These are phyloP conservation scores for Urocynchramus pylzowi DNA, from an alignment of 2,113 vertebrate genomes.

Conservation along the genomic window DNA sequence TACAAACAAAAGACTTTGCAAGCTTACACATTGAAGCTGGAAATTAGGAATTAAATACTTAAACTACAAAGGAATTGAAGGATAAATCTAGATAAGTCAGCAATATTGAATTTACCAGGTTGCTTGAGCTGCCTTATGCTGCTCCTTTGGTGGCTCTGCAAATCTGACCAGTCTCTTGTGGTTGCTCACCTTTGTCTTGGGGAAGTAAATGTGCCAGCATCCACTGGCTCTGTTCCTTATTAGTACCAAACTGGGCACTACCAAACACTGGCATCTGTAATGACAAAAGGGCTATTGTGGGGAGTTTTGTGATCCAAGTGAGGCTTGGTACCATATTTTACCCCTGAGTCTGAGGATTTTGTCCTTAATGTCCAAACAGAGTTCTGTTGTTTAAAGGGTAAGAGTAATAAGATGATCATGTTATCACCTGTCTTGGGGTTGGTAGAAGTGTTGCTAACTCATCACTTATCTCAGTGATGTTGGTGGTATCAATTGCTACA, in stretches of 20 bases:
- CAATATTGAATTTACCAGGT: not conserved
- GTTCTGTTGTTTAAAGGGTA: not conserved
- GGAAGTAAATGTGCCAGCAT: not conserved
- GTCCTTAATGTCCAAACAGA: not conserved
- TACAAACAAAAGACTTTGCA: not conserved
- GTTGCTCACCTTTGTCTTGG: not conserved
- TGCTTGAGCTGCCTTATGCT: rapidly evolving
- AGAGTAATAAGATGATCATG: not conserved
- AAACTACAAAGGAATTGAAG: not conserved
- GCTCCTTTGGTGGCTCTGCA: not conserved
- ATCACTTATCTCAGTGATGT: not conserved
- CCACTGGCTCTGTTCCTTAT: not conserved
- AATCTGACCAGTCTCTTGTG: not conserved
- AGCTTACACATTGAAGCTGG: not conserved
- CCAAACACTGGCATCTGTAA: not conserved
- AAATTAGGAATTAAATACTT: not conserved
- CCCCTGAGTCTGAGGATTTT: not conserved
- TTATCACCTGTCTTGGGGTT: not conserved
- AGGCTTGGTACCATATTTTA: not conserved
- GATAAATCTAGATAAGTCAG: not conserved
- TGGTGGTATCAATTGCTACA: rapidly evolving
- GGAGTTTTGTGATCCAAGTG: not conserved
- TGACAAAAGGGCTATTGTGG: not conserved
- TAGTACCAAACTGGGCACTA: not conserved
- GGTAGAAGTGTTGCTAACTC: not conserved